Evolutionary conservation across 2,888 invertebrate species (phyloP).

Genomic region (Caenorhabditis sulstoni): DNA sequence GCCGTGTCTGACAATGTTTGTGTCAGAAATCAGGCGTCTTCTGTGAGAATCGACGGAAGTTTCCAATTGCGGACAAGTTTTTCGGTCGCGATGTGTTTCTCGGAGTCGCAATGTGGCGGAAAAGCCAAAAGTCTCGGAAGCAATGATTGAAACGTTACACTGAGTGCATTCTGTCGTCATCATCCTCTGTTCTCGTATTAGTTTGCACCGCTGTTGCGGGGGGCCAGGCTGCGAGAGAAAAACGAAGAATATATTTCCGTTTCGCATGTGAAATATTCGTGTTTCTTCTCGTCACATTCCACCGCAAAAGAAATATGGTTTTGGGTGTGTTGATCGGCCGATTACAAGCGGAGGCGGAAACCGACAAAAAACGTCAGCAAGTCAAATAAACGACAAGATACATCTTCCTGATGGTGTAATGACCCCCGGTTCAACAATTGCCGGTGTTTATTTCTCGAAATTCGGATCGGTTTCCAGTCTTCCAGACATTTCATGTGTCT

Average conservation of each 20-base stretch:
- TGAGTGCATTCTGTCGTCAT: constrained; percentile 54
- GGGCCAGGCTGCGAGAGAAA: too few species aligned
- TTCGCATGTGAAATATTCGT: constrained; percentile 29
- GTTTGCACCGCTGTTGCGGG: constrained; percentile 44
- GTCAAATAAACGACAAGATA: constrained; percentile 15
- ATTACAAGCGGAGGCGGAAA: constrained; percentile 29
- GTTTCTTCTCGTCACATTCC: constrained; percentile 23
- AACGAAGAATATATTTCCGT: background rate
- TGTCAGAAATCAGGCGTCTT: background rate
- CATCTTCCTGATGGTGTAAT: constrained; percentile 23
- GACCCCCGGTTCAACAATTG: constrained; percentile 17
- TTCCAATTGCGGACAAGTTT: constrained; percentile 51
- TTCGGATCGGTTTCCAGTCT: constrained; percentile 20
- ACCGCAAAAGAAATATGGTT: constrained; percentile 31
- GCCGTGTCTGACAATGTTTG: constrained; percentile 6
- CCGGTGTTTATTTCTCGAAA: constrained; percentile 2
- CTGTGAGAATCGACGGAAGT: constrained; percentile 22
- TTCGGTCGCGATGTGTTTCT: constrained; percentile 5
- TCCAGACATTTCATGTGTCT: constrained; percentile 7
- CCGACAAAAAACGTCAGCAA: constrained; percentile 9
- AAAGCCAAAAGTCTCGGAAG: constrained; percentile 19
- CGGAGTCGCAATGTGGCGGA: constrained; percentile 29
- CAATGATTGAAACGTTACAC: constrained; percentile 52
- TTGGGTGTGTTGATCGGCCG: constrained; percentile 18
- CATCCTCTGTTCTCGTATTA: constrained; percentile 55